Evolutionary conservation across 2,113 vertebrate species (phyloP).

Genomic region (Porphyrio hochstetteri): DNA sequence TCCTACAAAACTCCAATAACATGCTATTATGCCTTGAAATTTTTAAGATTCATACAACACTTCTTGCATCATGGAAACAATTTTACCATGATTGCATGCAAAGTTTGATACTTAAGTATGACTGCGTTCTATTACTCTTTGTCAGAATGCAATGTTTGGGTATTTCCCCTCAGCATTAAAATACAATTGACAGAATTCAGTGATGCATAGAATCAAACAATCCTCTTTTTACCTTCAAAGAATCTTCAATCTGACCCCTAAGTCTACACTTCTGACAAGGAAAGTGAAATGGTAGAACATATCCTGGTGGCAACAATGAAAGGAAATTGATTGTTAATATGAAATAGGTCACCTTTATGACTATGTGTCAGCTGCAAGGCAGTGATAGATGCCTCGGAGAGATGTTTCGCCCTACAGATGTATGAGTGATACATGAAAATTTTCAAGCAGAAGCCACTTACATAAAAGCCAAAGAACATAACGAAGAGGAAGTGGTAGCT

Average conservation of each 20-base stretch:
- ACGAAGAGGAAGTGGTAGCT: not conserved
- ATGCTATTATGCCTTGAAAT: not conserved
- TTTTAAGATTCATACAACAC: not conserved
- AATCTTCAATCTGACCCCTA: not conserved
- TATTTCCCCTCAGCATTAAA: slow-evolving; percentile 39
- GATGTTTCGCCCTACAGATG: not conserved
- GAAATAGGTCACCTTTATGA: slow-evolving; percentile 40
- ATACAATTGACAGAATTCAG: slow-evolving; percentile 26
- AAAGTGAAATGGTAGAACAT: not conserved
- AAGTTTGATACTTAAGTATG: slow-evolving; percentile 3
- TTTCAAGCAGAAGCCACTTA: not conserved
- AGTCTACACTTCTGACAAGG: not conserved
- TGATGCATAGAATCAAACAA: not conserved
- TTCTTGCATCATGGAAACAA: not conserved
- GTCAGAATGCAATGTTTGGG: not conserved
- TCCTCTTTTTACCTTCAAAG: not conserved
- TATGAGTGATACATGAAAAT: not conserved
- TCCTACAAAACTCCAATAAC: not conserved
- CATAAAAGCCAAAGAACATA: not conserved
- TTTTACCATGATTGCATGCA: not conserved
- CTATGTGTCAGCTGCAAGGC: not conserved
- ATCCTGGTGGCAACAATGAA: not conserved
- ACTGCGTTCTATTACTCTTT: not conserved
- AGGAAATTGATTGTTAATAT: slow-evolving; percentile 39
- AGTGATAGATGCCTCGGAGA: slow-evolving; percentile 1